These are phyloP conservation scores for Heliconius charithonia DNA, from an alignment of 2,888 invertebrate species.

Conservation along the genomic window DNA sequence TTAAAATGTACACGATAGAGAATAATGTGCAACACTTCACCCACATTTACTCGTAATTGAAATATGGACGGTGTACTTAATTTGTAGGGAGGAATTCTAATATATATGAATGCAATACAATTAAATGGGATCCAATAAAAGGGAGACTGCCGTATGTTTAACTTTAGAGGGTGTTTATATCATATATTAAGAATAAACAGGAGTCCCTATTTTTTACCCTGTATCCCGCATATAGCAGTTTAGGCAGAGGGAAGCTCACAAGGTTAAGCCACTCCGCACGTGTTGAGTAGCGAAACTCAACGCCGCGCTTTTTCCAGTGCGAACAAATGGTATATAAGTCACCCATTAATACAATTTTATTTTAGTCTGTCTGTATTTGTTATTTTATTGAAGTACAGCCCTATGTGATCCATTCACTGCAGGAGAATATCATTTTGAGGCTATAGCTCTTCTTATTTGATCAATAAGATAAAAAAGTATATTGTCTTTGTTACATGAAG, in stretches of 20 bases:
- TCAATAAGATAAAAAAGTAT: background rate
- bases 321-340: no score
- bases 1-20: conserved; percentile 29
- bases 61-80: conserved; percentile 33
- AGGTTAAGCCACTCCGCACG: no score
- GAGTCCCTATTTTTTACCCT: background rate
- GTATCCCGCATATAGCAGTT: no score
- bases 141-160: conserved; percentile 16
- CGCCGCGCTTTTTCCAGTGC: no score
- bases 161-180: conserved; percentile 3
- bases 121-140: conserved; percentile 33
- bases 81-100: conserved; percentile 31
- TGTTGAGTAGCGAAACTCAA: no score
- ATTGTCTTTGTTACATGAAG: background rate
- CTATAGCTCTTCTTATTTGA: background rate
- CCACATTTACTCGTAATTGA: conserved; percentile 39
- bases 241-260: no score
- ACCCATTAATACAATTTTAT: background rate
- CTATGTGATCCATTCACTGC: background rate
- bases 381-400: background rate
- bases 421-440: no score
- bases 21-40: conserved; percentile 33
- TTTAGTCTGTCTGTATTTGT: background rate
- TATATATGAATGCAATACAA: conserved; percentile 34
- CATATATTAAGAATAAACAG: background rate